Conservation (phyloP, 1,140 invertebrate genomes). For the Zaprionus tsacasi region DNA sequence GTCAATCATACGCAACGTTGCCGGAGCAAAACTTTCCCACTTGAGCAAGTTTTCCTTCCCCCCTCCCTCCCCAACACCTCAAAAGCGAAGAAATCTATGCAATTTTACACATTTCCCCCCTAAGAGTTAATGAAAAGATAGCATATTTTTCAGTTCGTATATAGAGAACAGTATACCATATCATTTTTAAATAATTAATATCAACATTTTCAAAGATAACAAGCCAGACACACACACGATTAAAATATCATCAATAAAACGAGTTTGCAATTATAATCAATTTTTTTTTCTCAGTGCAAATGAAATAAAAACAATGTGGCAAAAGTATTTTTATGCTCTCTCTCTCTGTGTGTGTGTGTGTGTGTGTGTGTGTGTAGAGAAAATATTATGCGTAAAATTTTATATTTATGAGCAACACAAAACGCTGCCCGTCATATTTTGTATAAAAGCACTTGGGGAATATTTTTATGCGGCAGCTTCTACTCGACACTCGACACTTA, state of each 20-base stretch:
- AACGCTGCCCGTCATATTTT: constrained; percentile 46
- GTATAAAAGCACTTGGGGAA: constrained; percentile 50
- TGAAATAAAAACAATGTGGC: constrained; percentile 63
- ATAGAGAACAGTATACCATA: constrained; percentile 1
- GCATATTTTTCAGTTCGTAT: constrained; percentile 24
- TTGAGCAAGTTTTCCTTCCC: constrained; percentile 34
- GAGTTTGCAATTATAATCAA: constrained; percentile 65
- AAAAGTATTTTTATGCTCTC: constrained; percentile 11
- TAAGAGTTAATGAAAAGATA: constrained; percentile 37
- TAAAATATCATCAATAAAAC: constrained; percentile 72
- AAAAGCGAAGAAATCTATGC: neutral
- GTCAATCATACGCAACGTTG: constrained; percentile 57
- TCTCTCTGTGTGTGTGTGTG: neutral
- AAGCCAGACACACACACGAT: constrained; percentile 44
- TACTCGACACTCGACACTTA: constrained; percentile 40
- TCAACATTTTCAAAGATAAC: constrained; percentile 65
- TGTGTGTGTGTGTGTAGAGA: neutral
- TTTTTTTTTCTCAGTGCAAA: constrained; percentile 50
- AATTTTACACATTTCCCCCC: constrained; percentile 11
- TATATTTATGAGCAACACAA: constrained; percentile 49
- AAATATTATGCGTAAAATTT: constrained; percentile 39
- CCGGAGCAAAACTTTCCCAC: constrained; percentile 21
- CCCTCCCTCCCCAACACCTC: too few relatives aligned
- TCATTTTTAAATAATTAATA: constrained; percentile 68
- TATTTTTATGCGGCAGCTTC: constrained; percentile 41